These are phyloP conservation scores for Tenthredo mesomela DNA, from an alignment of 2,888 invertebrate genomes.

Conservation along the genomic window DNA sequence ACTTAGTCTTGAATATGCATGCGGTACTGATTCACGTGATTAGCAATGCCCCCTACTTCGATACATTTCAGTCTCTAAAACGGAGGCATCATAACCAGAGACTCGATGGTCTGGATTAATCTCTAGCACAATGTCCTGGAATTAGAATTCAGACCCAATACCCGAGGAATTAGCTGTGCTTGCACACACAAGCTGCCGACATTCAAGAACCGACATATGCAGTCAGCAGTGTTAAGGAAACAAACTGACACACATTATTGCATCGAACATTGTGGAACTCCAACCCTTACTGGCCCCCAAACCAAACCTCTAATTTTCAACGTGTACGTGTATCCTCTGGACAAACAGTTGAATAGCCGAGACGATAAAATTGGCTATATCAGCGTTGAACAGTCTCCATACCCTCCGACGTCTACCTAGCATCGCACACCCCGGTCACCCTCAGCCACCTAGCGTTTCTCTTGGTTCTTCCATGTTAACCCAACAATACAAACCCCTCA, in stretches of 20 bases:
- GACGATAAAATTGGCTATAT: conserved; percentile 34
- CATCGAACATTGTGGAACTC: neutral
- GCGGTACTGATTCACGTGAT: neutral
- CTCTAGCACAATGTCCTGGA: neutral
- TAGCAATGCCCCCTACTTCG: neutral
- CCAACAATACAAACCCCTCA: neutral
- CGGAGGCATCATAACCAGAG: neutral
- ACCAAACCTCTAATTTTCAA: conserved; percentile 24
- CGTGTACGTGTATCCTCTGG: neutral
- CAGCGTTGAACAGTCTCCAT: conserved; percentile 22
- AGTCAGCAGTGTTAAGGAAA: neutral
- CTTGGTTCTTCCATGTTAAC: conserved; percentile 10
- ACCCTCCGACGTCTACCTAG: neutral
- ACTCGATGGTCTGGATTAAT: neutral
- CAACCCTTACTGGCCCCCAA: conserved; percentile 15
- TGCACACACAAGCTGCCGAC: neutral
- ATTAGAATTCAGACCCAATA: neutral
- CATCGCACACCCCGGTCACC: neutral
- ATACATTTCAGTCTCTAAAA: neutral
- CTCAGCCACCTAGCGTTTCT: conserved; percentile 3
- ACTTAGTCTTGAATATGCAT: neutral
- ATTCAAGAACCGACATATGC: neutral
- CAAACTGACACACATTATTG: conserved; percentile 15
- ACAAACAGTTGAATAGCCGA: conserved; percentile 15
- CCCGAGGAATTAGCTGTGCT: conserved; percentile 2